A percentile compares a stretch with the other conserved stretches of the same genome.
These are phyloP conservation scores for Chondrilla cf. caribensis DNA, from an alignment of 37 sponge, comb jelly and placozoan genomes.

Conservation along the genomic window DNA sequence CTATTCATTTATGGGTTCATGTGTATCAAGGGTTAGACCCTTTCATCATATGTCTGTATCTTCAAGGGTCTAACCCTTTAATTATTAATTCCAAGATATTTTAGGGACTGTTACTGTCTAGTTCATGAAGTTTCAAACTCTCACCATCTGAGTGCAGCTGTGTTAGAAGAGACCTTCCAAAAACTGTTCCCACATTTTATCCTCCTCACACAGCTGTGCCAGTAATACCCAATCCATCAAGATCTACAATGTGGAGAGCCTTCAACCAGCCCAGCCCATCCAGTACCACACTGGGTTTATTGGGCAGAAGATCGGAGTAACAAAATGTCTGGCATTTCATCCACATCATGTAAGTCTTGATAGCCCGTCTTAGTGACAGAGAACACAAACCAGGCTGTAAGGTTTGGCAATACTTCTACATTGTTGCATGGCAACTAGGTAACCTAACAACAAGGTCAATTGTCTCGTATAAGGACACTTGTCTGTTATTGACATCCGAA, in stretches of 20 bases:
- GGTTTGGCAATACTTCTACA: not conserved
- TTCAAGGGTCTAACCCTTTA: too few species aligned
- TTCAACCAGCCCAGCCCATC: constrained; percentile 65
- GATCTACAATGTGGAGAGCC: constrained; percentile 67
- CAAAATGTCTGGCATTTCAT: constrained; percentile 84
- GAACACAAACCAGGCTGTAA: not conserved
- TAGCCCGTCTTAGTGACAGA: not conserved
- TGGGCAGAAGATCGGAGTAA: constrained; percentile 87
- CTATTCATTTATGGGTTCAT: not conserved
- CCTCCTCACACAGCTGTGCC: constrained; percentile 25
- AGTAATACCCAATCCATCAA: constrained; percentile 60
- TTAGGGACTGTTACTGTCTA: too few species aligned
- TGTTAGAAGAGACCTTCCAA: too few species aligned
- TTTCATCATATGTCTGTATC: too few species aligned
- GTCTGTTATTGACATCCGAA: not conserved
- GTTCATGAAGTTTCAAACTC: too few species aligned
- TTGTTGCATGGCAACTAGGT: not conserved
- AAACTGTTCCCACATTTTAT: too few species aligned
- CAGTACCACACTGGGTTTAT: constrained; percentile 93
- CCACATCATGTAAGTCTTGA: constrained; percentile 68
- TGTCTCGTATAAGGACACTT: too few species aligned
- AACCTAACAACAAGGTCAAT: too few species aligned
- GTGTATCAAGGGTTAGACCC: not conserved
- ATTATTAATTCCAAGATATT: too few species aligned
- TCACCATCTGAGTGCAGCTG: too few species aligned